phyloP scores from a whole-genome alignment of 2,113 vertebrate species.

The Prolemur simus region DNA sequence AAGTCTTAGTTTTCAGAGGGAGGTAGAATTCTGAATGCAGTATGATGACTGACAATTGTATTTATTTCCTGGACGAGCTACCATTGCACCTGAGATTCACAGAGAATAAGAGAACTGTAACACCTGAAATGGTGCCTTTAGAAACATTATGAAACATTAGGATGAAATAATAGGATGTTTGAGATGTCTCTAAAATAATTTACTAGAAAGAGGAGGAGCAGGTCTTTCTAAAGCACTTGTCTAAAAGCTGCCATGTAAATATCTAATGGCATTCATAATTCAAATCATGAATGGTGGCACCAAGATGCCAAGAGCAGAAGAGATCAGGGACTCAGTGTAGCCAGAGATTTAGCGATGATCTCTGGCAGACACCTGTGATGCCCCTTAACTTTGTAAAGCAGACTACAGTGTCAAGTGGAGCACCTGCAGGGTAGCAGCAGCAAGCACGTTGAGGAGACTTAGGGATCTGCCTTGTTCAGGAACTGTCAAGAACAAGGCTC shows the following conservation, averaged over 20 bases:
- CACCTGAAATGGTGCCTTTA: not conserved
- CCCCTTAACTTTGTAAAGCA: not conserved
- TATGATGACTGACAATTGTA: not conserved
- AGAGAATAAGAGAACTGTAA: not conserved
- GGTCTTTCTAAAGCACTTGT: not conserved
- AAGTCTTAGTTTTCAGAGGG: not conserved
- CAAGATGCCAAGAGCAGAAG: not conserved
- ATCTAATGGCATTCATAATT: not conserved
- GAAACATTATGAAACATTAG: not conserved
- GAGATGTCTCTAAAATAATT: not conserved
- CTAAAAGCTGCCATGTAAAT: not conserved
- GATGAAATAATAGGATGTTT: not conserved
- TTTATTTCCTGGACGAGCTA: not conserved
- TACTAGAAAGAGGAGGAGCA: not conserved
- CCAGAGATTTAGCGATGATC: not conserved
- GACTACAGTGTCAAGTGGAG: rapidly evolving
- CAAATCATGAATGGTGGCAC: not conserved
- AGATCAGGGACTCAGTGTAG: rapidly evolving
- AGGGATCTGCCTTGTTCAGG: not conserved
- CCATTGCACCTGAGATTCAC: not conserved
- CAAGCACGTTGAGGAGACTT: not conserved
- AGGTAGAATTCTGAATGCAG: not conserved
- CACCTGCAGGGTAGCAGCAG: too few species aligned
- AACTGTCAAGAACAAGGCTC: not conserved
- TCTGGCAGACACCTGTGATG: rapidly evolving